Evolutionary conservation across 2,113 vertebrate species (phyloP).

Genomic region (Ceyx melanurus): DNA sequence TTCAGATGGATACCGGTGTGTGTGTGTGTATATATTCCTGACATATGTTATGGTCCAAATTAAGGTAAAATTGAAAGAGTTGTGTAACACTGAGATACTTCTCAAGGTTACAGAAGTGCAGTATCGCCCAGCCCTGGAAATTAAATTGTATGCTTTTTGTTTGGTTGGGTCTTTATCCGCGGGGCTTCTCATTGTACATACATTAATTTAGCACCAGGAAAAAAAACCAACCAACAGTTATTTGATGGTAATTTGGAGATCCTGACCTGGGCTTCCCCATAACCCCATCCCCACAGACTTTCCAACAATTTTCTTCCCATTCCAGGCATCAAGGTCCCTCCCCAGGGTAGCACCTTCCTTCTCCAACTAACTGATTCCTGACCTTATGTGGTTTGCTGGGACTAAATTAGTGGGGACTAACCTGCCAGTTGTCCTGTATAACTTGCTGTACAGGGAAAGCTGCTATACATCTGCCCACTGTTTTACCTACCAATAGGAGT

Average conservation of each 20-base stretch:
- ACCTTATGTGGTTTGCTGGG: background rate
- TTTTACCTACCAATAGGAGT: background rate
- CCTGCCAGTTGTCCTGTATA: background rate
- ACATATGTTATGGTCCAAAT: background rate
- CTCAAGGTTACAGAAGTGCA: background rate
- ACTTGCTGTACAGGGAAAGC: background rate
- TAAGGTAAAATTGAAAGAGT: background rate
- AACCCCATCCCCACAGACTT: background rate
- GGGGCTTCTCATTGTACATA: background rate
- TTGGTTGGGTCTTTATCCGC: background rate
- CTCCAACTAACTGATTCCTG: background rate
- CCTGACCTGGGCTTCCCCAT: background rate
- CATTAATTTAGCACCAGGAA: background rate
- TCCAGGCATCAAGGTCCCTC: background rate
- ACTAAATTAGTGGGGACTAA: background rate
- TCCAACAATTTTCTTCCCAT: background rate
- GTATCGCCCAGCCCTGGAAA: background rate
- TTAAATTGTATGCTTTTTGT: background rate
- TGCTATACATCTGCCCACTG: background rate
- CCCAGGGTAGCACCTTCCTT: background rate
- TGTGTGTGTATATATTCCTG: background rate
- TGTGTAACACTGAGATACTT: slow-evolving; percentile 1
- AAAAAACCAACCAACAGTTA: background rate
- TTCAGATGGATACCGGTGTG: background rate
- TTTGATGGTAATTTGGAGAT: background rate